Evolutionary conservation across 2,113 vertebrate genomes (phyloP), one percentile per base, ranked within the genome.

Genomic region (Mystacornis crossleyi): DNA sequence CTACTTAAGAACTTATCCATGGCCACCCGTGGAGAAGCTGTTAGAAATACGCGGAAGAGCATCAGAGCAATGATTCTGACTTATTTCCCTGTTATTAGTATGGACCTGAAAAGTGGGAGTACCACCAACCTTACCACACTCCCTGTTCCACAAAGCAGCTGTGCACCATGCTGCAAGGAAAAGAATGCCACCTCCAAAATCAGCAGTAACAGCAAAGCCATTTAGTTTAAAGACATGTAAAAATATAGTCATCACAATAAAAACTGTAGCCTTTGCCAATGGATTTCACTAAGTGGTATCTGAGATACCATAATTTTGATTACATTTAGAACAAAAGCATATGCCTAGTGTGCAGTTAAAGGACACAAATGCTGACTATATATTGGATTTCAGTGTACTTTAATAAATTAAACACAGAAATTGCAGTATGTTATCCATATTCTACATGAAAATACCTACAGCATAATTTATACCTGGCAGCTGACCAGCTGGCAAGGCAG

Each of bases 261-360:
- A 95, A 94, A 92, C 60, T 18, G 42, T 0, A 83, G 79, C 67
- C 45, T 74, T 90, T 94, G 92, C 95, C 96, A 97, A 83, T 47
- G 83, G 92, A 91, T 94, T 93, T 96, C 95, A 92, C 92, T 95
- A 92, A 96, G 90, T 97, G 85, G 81, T 93, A 95, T 95, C 71
- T 33, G 75, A 94, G 92, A 96, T 51, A 94, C 85, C 82, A 62
- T 92, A 86, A 88, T 94, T 97, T 93, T 96, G 93, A 94, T 93
- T 94, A 95, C 93, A 81, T 88, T 94, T 83, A 87, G 85, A 97
- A 94, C 85, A 96, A 96, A 96, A 94, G 95, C 96, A 95, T 97
- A 95, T 96, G 95, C 90, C 95, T 96, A 42, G 92, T 90, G 79
- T 86, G 79, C 90, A 95, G 81, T 40, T 90, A 29, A 81, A 92